A percentile compares a stretch with the other conserved stretches of the same genome.
phyloP scores from a whole-genome alignment of 2,888 invertebrate species.

The Hanleya hanleyi region DNA sequence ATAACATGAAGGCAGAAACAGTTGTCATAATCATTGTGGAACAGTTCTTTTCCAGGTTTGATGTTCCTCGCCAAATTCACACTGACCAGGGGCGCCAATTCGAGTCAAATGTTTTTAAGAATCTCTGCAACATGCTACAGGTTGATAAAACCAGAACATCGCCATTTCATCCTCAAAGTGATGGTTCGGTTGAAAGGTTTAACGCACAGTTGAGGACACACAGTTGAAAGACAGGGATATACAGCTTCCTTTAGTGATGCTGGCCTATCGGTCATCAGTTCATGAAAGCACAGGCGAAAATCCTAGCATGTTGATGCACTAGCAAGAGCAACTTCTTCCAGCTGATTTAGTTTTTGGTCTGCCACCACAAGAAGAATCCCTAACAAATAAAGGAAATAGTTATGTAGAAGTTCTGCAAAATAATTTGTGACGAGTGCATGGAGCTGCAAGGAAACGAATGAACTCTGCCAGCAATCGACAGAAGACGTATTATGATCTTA shows the following conservation, averaged over 20 bases:
- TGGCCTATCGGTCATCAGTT: slow-evolving; percentile 33
- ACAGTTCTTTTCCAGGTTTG: slow-evolving; percentile 34
- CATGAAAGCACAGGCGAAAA: slow-evolving; percentile 33
- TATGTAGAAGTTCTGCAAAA: no score
- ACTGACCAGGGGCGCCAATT: slow-evolving; percentile 46
- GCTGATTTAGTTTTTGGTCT: no score
- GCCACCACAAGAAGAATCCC: no score
- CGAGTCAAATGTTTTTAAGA: slow-evolving; percentile 32
- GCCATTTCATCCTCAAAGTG: slow-evolving; percentile 33
- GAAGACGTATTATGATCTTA: no score
- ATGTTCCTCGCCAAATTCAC: slow-evolving; percentile 35
- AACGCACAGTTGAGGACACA: slow-evolving; percentile 11
- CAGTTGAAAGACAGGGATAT: slow-evolving; percentile 39
- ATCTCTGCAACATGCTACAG: slow-evolving; percentile 30
- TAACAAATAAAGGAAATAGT: no score
- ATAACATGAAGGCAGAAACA: slow-evolving; percentile 32
- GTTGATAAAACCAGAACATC: slow-evolving; percentile 41
- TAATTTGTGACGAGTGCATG: no score
- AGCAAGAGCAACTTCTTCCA: no score
- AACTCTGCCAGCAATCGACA: no score
- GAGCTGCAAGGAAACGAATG: no score
- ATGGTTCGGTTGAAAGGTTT: slow-evolving; percentile 22
- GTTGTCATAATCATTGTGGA: slow-evolving; percentile 38
- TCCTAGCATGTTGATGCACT: slow-evolving; percentile 35
- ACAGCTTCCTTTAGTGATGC: slow-evolving; percentile 32